A percentile compares a stretch with the other conserved stretches of the same genome.
Evolutionary conservation across 2,797 vertebrate genomes (phyloP).

Genomic region (Peromyscus eremicus): DNA sequence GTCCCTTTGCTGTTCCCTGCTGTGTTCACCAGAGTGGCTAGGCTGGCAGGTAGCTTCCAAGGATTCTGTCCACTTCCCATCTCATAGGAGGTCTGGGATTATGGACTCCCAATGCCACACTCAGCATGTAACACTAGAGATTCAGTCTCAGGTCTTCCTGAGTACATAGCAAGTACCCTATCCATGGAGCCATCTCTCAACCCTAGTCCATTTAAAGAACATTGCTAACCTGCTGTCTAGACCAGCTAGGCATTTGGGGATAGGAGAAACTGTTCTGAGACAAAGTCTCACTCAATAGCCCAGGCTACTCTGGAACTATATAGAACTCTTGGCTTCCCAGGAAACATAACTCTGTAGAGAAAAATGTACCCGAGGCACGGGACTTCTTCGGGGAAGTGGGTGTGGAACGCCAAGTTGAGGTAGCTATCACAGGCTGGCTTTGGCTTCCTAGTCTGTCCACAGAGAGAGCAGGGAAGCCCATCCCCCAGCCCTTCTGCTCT

Average conservation of each 20-base stretch:
- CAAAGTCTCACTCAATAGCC: background rate
- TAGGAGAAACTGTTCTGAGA: background rate
- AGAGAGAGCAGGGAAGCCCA: background rate
- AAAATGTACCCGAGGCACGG: background rate
- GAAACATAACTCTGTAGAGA: background rate
- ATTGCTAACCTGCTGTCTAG: rapidly evolving
- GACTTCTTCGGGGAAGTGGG: background rate
- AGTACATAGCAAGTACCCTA: background rate
- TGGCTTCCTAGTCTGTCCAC: background rate
- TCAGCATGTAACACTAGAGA: background rate
- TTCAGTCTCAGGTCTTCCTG: background rate
- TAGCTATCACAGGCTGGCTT: background rate
- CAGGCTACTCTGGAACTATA: background rate
- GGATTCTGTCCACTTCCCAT: background rate
- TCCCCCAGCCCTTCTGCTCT: background rate
- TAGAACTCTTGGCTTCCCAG: background rate
- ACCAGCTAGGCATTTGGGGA: background rate
- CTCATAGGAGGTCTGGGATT: background rate
- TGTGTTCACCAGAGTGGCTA: background rate
- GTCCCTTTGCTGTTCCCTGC: background rate
- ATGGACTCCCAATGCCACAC: background rate
- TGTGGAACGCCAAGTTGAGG: background rate
- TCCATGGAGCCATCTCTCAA: background rate
- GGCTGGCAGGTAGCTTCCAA: background rate
- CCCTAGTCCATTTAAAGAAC: too few relatives aligned